Conservation (phyloP, 2,797 vertebrate genomes). For the Leucoraja ocellata region DNA sequence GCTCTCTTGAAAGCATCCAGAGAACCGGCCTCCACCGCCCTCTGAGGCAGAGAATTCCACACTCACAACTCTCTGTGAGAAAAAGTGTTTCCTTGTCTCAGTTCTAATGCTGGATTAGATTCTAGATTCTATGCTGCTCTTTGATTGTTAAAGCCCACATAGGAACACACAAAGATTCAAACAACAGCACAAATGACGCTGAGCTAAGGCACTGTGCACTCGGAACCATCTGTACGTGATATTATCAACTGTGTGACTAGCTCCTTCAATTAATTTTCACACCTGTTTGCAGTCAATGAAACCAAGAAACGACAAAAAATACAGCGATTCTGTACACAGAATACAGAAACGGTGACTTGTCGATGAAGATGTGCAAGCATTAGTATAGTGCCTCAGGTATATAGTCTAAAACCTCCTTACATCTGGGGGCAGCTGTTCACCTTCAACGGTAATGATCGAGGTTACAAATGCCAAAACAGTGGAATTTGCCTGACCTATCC, state of each 20-base stretch:
- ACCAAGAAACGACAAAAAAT: neutral
- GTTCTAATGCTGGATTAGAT: too few relatives aligned
- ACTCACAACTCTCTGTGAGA: too few relatives aligned
- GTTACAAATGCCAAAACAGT: neutral
- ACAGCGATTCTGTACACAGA: too few relatives aligned
- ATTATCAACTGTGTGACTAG: neutral
- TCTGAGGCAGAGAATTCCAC: too few relatives aligned
- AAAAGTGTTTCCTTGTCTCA: too few relatives aligned
- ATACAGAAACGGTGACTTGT: neutral
- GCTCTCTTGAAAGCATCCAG: too few relatives aligned
- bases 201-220: too few relatives aligned
- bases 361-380: neutral
- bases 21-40: too few relatives aligned
- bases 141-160: neutral
- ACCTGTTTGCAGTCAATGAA: neutral
- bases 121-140: neutral
- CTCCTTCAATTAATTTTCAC: neutral
- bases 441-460: neutral
- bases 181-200: too few relatives aligned
- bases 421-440: too few relatives aligned
- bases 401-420: neutral
- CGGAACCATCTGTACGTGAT: too few relatives aligned
- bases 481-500: neutral
- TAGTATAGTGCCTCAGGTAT: neutral
- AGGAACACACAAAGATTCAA: neutral